phyloP scores from a whole-genome alignment of 2,888 invertebrate genomes.

The Prosopocoilus inquinatus region DNA sequence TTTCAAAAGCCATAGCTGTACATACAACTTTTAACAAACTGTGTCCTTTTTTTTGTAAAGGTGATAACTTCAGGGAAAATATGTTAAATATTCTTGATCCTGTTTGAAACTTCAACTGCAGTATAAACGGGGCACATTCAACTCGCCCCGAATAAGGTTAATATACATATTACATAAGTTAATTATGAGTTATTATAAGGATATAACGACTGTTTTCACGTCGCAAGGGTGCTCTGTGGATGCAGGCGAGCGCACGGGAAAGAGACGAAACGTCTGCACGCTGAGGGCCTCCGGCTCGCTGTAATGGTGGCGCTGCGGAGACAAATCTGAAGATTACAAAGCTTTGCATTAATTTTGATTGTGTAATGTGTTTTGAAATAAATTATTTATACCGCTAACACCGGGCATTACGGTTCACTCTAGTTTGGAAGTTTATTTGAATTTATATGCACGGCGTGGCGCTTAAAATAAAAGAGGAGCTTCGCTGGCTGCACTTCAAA shows the following conservation, averaged over 20 bases:
- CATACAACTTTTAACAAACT: too few relatives aligned
- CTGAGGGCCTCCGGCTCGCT: slow-evolving; percentile 1
- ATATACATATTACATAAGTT: slow-evolving; percentile 40
- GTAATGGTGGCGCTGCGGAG: slow-evolving; percentile 30
- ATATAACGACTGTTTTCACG: slow-evolving; percentile 12
- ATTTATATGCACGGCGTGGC: background rate
- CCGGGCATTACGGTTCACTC: slow-evolving; percentile 5
- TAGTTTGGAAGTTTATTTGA: slow-evolving; percentile 2
- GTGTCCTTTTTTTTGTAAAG: too few relatives aligned
- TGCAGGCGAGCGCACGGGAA: background rate
- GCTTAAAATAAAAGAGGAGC: too few relatives aligned
- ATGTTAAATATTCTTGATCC: too few relatives aligned
- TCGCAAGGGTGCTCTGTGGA: background rate
- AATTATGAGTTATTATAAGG: slow-evolving; percentile 44
- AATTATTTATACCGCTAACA: slow-evolving; percentile 31
- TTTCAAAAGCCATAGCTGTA: too few relatives aligned
- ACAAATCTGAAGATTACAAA: slow-evolving; percentile 37
- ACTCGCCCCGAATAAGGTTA: slow-evolving; percentile 15
- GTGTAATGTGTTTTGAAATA: slow-evolving; percentile 32
- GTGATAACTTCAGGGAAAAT: too few relatives aligned
- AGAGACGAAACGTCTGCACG: slow-evolving; percentile 1
- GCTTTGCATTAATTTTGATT: slow-evolving; percentile 36
- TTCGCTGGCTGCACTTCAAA: too few relatives aligned
- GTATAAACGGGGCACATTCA: slow-evolving; percentile 18
- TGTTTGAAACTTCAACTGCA: background rate